These are phyloP conservation scores for Lasioglossum lativentre DNA, from an alignment of 2,888 invertebrate genomes.

Conservation along the genomic window DNA sequence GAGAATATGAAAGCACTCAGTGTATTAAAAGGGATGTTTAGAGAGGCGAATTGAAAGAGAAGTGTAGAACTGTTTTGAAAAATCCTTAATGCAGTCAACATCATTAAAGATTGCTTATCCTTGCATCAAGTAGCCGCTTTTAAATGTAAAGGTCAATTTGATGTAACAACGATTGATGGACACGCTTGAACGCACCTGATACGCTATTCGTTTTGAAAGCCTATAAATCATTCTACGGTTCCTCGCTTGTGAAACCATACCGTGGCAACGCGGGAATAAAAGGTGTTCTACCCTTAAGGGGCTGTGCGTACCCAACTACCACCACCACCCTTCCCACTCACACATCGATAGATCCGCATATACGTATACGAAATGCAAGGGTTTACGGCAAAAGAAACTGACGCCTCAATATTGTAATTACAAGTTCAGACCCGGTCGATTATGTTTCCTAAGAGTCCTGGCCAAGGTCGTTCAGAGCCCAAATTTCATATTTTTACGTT, in stretches of 20 bases:
- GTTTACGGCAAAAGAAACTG: no score
- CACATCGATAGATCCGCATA: no score
- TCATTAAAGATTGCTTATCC: neutral
- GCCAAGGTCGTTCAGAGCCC: no score
- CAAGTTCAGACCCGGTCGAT: no score
- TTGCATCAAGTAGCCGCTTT: neutral
- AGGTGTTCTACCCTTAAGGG: neutral
- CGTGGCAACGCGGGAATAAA: neutral
- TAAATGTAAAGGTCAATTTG: slow-evolving; percentile 8
- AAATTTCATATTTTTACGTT: no score
- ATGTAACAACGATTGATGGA: slow-evolving; percentile 6
- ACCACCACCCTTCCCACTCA: no score
- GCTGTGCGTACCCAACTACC: no score
- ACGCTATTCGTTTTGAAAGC: neutral
- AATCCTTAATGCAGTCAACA: neutral
- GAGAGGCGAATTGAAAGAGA: neutral
- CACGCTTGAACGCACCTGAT: neutral
- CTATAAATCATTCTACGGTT: slow-evolving; percentile 2
- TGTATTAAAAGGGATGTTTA: neutral
- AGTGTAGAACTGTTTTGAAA: neutral
- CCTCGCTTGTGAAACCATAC: slow-evolving; percentile 3
- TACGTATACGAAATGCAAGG: no score
- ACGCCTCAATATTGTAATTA: no score
- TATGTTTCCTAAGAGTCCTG: no score
- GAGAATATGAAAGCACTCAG: neutral